Base-by-base conservation (phyloP, 2,797 vertebrate genomes). In the Lophotriccus pileatus region DNA sequence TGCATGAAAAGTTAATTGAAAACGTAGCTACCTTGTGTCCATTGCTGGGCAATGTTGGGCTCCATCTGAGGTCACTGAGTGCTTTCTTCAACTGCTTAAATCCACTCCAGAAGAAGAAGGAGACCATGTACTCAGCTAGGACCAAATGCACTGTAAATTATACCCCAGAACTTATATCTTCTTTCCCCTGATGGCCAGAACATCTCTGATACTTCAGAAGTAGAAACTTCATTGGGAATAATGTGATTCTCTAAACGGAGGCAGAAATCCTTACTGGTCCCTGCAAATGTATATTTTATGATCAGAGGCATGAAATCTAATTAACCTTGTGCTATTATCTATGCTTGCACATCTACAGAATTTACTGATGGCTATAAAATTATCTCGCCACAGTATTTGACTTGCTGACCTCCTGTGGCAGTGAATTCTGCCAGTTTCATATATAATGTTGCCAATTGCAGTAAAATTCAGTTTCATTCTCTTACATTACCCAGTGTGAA, bases 301-400 rank as follows among this genome's bases (percentile, higher is more conserved):
- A 66, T 75, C 16, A 23, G 66, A 96, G 84, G 82, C 59, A 82
- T 95, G 86, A 96, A 97, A 96, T 95, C 90, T 96, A 97, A 97
- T 97, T 97, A 97, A 97, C 97, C 96, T 97, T 95, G 64, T 86
- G 81, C 73, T 90, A 94, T 95, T 94, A 96, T 94, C 92, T 94
- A 50, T 14, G 28, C 86, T 96, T 87, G 74, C 90, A 87, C 82
- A 94, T 94, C 94, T 96, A 85, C 87, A 84, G 83, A 96, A 96
- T 94, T 97, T 97, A 97, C 92, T 96, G 94, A 94, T 88, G 87
- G 52, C 78, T 92, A 94, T 97, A 96, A 97, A 96, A 97, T 96
- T 96, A 96, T 93, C 96, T 93, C 0, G 14, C 95, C 87, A 89
- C 56, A 91, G 82, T 94, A 93, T 96, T 96, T 97, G 94, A 96